phyloP scores from a whole-genome alignment of 2,888 invertebrate genomes.

The Clusia tigrina region DNA sequence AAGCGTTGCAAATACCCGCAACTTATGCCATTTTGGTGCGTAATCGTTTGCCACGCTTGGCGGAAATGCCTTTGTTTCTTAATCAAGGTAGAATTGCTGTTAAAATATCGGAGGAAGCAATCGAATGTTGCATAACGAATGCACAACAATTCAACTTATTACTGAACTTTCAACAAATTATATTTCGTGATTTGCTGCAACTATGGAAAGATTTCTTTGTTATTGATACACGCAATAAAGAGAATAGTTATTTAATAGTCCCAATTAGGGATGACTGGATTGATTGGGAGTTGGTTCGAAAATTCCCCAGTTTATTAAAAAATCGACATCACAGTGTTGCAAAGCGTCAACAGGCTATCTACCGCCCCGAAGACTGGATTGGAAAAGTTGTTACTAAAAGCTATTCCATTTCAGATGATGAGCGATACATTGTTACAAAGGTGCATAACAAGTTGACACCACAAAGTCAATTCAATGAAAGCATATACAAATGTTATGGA shows the following conservation, averaged over 20 bases:
- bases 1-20: constrained; percentile 37
- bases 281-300: constrained; percentile 70
- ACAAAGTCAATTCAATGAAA: constrained; percentile 72
- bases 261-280: constrained; percentile 69
- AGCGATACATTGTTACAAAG: constrained; percentile 74
- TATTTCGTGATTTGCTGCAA: constrained; percentile 76
- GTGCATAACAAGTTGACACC: constrained; percentile 75
- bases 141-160: constrained; percentile 66
- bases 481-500: constrained; percentile 70
- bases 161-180: constrained; percentile 74
- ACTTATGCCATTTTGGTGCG: constrained; percentile 74
- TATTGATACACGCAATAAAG: constrained; percentile 68
- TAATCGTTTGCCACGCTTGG: constrained; percentile 69
- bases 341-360: constrained; percentile 66
- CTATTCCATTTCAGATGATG: constrained; percentile 71
- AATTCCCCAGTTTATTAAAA: constrained; percentile 65
- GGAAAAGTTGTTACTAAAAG: constrained; percentile 85
- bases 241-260: constrained; percentile 68
- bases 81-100: constrained; percentile 69
- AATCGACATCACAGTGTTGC: constrained; percentile 63
- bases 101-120: constrained; percentile 65
- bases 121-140: constrained; percentile 65
- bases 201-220: constrained; percentile 70
- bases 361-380: constrained; percentile 71
- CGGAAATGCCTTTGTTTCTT: constrained; percentile 78